A percentile compares a stretch with the other conserved stretches of the same genome.
phyloP scores from a whole-genome alignment of 2,888 invertebrate genomes.

The Hemithea aestivaria region DNA sequence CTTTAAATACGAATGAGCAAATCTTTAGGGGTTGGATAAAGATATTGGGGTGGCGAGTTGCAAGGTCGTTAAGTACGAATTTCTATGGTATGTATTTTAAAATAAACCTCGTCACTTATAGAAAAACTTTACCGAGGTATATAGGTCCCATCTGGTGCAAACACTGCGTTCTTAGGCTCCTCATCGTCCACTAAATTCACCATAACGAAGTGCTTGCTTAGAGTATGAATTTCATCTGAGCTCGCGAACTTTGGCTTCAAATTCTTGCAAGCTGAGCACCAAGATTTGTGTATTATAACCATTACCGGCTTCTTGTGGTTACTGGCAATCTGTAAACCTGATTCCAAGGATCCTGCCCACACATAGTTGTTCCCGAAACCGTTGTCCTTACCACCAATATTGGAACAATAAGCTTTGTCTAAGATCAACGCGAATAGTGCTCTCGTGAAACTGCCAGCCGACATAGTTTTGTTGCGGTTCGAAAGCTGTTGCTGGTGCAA shows the following conservation, averaged over 20 bases:
- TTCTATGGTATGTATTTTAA: too few relatives aligned
- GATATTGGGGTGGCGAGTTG: too few relatives aligned
- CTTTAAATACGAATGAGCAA: too few relatives aligned
- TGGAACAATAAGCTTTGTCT: conserved; percentile 46
- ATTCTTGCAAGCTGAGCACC: conserved; percentile 82
- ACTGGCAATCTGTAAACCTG: conserved; percentile 59
- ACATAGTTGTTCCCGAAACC: conserved; percentile 66
- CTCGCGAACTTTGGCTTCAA: conserved; percentile 81
- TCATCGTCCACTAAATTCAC: conserved; percentile 81
- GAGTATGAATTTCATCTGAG: conserved; percentile 72
- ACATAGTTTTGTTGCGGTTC: conserved; percentile 40
- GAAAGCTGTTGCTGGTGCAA: conserved; percentile 10
- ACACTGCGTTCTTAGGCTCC: conserved; percentile 69
- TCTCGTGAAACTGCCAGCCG: conserved; percentile 48
- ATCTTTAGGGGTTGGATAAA: too few relatives aligned
- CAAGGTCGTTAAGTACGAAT: too few relatives aligned
- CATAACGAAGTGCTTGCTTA: conserved; percentile 83
- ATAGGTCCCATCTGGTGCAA: conserved; percentile 82
- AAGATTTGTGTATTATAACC: conserved; percentile 82
- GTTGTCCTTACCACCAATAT: conserved; percentile 43
- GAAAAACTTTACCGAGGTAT: conserved; percentile 74
- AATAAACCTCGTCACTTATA: too few relatives aligned
- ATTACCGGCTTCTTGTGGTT: conserved; percentile 79
- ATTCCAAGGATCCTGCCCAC: conserved; percentile 70
- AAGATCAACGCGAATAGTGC: conserved; percentile 48